These are phyloP conservation scores for Musca vetustissima DNA, from an alignment of 1,140 invertebrate species.

Conservation along the genomic window DNA sequence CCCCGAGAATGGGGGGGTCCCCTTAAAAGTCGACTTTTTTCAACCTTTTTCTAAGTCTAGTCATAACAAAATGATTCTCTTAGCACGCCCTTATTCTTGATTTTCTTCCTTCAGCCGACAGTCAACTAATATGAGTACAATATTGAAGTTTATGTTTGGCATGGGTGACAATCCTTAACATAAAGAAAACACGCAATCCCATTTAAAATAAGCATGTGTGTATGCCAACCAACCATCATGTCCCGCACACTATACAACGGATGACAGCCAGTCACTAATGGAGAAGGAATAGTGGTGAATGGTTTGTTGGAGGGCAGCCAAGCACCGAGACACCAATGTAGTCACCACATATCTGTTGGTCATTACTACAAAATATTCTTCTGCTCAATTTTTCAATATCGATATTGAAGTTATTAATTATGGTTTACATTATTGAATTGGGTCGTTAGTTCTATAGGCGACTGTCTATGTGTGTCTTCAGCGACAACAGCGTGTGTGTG, in stretches of 20 bases:
- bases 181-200: conserved; percentile 11
- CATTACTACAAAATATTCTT: conserved; percentile 12
- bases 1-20: no score
- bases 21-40: no score
- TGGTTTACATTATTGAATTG: conserved; percentile 11
- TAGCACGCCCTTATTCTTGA: no score
- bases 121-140: no score
- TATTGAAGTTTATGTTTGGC: not conserved
- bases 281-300: no score
- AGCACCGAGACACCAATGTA: not conserved
- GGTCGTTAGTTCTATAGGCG: not conserved
- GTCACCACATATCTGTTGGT: not conserved
- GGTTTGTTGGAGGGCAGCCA: no score
- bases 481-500: not conserved
- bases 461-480: no score
- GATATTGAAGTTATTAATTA: conserved; percentile 17
- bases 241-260: not conserved
- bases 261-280: no score
- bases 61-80: no score
- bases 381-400: not conserved
- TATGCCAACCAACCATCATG: not conserved
- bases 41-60: no score
- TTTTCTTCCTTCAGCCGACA: no score
- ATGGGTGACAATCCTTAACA: conserved; percentile 21
- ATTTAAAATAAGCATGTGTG: not conserved